Evolutionary conservation across 2,797 vertebrate genomes (phyloP), one percentile per base, ranked within the genome.

Genomic region (Streptopelia turtur): DNA sequence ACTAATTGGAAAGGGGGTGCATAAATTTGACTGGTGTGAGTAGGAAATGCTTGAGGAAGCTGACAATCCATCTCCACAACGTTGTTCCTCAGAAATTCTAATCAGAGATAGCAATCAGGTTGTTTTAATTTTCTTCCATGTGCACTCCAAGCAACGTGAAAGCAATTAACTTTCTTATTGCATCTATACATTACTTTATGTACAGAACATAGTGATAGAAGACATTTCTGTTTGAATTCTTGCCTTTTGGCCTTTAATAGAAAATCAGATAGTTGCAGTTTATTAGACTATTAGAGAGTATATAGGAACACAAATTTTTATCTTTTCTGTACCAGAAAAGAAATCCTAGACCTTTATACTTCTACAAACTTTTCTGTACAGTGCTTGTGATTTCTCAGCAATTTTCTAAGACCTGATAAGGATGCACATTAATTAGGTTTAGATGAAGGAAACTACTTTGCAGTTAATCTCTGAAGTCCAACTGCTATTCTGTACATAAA

Each of bases 211-310:
- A 90, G 55, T 47, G 85, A 94, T 81, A 69, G 90, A 65, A 91
- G 89, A 66, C 43, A 16, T 76, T 61, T 90, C 72, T 66, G 33
- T 94, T 93, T 86, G 87, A 95, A 94, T 96, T 86, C 83, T 86
- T 97, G 78, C 93, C 95, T 97, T 95, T 96, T 96, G 95, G 86
- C 87, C 93, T 95, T 94, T 95, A 95, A 91, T 71, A 85, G 95
- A 95, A 96, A 96, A 93, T 94, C 93, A 94, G 66, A 97, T 96
- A 88, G 90, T 90, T 95, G 75, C 66, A 81, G 79, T 71, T 91
- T 95, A 76, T 94, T 95, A 93, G 92, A 68, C 87, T 93, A 92
- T 94, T 89, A 95, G 69, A 79, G 68, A 83, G 88, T 68, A 55
- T 71, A 80, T 37, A 92, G 64, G 75, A 87, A 90, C 2, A 6